phyloP scores from a whole-genome alignment of 2,113 vertebrate genomes.

The Channa argus region DNA sequence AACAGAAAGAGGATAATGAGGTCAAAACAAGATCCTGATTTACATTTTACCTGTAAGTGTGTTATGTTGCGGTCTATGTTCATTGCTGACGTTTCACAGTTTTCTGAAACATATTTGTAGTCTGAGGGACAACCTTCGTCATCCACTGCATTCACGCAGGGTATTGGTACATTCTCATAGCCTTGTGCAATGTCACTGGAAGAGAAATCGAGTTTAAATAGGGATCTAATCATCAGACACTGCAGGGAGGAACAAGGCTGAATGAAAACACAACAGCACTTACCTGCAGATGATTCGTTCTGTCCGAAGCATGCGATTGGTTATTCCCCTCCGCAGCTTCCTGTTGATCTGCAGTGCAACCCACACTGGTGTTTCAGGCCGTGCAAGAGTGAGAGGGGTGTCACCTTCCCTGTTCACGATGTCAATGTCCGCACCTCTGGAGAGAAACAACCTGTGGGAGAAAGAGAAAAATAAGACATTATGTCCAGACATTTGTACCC shows the following conservation, averaged over 20 bases:
- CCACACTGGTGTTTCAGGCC: constrained; percentile 89
- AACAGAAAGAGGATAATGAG: not conserved
- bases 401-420: constrained; percentile 91
- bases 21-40: not conserved
- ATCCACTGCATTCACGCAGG: constrained; percentile 92
- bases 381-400: constrained; percentile 87
- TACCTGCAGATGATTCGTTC: constrained; percentile 93
- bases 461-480: not conserved
- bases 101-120: constrained; percentile 94
- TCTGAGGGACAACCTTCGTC: constrained; percentile 90
- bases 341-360: constrained; percentile 93
- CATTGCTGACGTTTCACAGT: constrained; percentile 95
- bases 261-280: not conserved
- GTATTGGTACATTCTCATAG: constrained; percentile 92
- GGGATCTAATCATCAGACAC: not conserved
- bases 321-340: constrained; percentile 88
- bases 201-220: not conserved
- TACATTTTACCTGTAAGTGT: constrained; percentile 87
- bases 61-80: constrained; percentile 96
- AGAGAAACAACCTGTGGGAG: constrained; percentile 88
- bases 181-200: constrained; percentile 91
- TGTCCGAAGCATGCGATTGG: constrained; percentile 87
- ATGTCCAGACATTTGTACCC: not conserved
- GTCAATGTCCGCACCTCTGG: constrained; percentile 91
- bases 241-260: too few relatives aligned